Evolutionary conservation across 2,888 invertebrate species (phyloP).

Genomic region (Orthonevra nobilis): DNA sequence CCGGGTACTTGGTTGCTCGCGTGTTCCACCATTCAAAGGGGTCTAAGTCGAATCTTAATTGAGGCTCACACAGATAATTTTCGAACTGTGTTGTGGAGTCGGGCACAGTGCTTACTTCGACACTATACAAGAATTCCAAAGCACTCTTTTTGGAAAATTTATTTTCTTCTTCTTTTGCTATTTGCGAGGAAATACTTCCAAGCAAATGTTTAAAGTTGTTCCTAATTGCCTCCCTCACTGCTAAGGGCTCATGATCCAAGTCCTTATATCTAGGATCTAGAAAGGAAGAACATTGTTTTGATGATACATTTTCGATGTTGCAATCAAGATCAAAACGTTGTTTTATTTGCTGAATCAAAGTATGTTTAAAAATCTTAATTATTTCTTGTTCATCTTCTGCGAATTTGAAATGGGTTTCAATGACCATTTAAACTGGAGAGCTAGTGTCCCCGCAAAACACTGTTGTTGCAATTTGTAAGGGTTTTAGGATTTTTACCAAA

Average conservation of each 20-base stretch:
- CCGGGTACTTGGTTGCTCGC: slow-evolving; percentile 3
- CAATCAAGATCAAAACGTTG: background rate
- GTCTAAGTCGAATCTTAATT: slow-evolving; percentile 16
- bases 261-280: background rate
- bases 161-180: too few relatives aligned
- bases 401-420: background rate
- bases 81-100: too few relatives aligned
- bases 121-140: too few relatives aligned
- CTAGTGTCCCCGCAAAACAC: background rate
- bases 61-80: slow-evolving; percentile 5
- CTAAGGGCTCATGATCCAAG: too few relatives aligned
- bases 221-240: too few relatives aligned
- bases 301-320: background rate
- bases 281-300: background rate
- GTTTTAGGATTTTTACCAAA: too few relatives aligned
- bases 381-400: background rate
- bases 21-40: slow-evolving; percentile 18
- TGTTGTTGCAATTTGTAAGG: background rate
- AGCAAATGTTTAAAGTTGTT: too few relatives aligned
- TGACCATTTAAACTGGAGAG: background rate
- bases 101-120: too few relatives aligned
- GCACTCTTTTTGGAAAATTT: too few relatives aligned
- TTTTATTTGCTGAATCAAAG: background rate
- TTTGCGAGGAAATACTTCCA: too few relatives aligned
- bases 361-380: background rate